Evolutionary conservation across 2,888 invertebrate species (phyloP).

Genomic region (Euproctis similis): DNA sequence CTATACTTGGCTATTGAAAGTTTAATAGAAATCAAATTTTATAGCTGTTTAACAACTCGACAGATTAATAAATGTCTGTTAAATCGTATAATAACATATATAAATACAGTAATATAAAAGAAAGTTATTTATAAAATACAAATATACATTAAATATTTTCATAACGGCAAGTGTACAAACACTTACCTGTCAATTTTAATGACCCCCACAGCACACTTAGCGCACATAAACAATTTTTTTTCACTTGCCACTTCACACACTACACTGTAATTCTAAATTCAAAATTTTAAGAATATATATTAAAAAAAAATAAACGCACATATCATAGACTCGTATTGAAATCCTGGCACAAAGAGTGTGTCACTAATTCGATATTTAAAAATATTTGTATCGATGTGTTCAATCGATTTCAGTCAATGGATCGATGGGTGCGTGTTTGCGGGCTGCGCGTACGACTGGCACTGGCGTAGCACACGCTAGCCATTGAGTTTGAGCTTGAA

Average conservation of each 20-base stretch:
- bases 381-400: slow-evolving; percentile 15
- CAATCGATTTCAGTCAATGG: slow-evolving; percentile 24
- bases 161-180: slow-evolving; percentile 8
- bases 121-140: not conserved
- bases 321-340: slow-evolving; percentile 5
- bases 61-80: too few relatives aligned
- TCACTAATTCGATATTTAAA: slow-evolving; percentile 18
- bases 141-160: slow-evolving; percentile 10
- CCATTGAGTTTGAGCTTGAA: slow-evolving; percentile 52
- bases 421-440: slow-evolving; percentile 48
- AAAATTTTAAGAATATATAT: too few relatives aligned
- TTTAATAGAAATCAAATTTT: too few relatives aligned
- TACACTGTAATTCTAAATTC: slow-evolving; percentile 12
- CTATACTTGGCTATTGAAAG: too few relatives aligned
- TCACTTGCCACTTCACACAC: slow-evolving; percentile 25
- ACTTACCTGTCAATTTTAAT: slow-evolving; percentile 27
- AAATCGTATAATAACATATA: too few relatives aligned
- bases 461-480: slow-evolving; percentile 50
- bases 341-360: slow-evolving; percentile 7
- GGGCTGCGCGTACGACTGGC: slow-evolving; percentile 52
- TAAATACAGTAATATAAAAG: too few relatives aligned
- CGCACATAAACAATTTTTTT: slow-evolving; percentile 28
- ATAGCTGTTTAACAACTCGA: too few relatives aligned
- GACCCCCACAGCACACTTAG: slow-evolving; percentile 22
- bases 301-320: slow-evolving; percentile 7